These are phyloP conservation scores for Cydia amplana DNA, from an alignment of 1,140 invertebrate genomes.

Conservation along the genomic window DNA sequence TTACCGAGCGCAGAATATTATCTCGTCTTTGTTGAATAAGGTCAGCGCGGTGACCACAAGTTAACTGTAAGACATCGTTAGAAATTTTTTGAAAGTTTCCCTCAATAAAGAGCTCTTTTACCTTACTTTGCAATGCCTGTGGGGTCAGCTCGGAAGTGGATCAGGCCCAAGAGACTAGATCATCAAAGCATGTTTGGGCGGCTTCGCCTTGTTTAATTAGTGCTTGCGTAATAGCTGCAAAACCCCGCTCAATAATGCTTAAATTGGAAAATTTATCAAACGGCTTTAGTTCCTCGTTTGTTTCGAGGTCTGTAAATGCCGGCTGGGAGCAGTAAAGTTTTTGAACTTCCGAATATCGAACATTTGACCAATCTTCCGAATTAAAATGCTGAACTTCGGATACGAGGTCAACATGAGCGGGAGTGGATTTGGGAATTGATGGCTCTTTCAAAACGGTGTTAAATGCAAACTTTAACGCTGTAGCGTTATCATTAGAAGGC, in stretches of 20 bases:
- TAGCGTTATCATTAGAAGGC: background rate
- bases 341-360: conserved; percentile 16
- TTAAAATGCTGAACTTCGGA: conserved; percentile 28
- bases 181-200: background rate
- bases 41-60: conserved; percentile 32
- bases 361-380: conserved; percentile 4
- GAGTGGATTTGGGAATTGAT: conserved; percentile 2
- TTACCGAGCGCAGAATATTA: conserved; percentile 23
- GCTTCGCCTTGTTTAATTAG: conserved; percentile 26
- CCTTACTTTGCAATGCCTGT: background rate
- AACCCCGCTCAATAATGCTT: background rate
- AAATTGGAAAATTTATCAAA: background rate
- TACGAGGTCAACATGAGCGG: background rate
- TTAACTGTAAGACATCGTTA: conserved; percentile 23
- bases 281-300: conserved; percentile 19
- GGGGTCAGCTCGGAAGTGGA: background rate
- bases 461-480: background rate
- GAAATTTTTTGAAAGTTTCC: conserved; percentile 31
- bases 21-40: background rate
- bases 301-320: conserved; percentile 1
- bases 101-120: conserved; percentile 25
- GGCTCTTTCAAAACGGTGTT: conserved; percentile 31
- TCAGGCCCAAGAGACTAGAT: background rate
- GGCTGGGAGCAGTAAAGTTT: conserved; percentile 16
- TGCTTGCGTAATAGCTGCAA: conserved; percentile 20